phyloP scores from a whole-genome alignment of 2,888 invertebrate genomes.

The Tenthredo mesomela region DNA sequence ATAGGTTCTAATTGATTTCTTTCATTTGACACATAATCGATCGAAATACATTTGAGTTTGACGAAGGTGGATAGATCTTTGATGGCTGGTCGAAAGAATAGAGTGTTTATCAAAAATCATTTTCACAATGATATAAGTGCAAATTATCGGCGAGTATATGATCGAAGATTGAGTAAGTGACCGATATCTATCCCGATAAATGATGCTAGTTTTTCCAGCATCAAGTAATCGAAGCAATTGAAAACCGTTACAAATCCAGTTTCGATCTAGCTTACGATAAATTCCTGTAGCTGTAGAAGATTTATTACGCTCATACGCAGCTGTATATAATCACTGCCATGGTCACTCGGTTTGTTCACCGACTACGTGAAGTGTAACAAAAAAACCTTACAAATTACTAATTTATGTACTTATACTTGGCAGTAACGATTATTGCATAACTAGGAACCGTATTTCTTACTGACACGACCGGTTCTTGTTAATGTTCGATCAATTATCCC shows the following conservation, averaged over 20 bases:
- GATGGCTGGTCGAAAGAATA: too few species aligned
- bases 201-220: too few species aligned
- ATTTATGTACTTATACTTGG: neutral
- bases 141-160: too few species aligned
- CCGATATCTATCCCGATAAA: too few species aligned
- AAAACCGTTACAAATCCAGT: neutral
- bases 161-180: too few species aligned
- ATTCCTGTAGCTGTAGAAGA: neutral
- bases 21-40: too few species aligned
- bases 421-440: neutral
- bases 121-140: too few species aligned
- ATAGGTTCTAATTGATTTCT: too few species aligned
- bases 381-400: neutral
- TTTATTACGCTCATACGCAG: neutral
- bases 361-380: neutral
- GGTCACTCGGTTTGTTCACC: neutral
- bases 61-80: too few species aligned
- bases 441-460: neutral
- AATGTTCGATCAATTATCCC: neutral
- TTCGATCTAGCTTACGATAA: neutral
- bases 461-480: neutral
- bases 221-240: neutral
- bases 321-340: neutral
- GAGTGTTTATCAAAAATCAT: too few species aligned
- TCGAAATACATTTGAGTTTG: too few species aligned